Evolutionary conservation across 2,797 vertebrate species (phyloP).

Genomic region (Myotis planiceps): DNA sequence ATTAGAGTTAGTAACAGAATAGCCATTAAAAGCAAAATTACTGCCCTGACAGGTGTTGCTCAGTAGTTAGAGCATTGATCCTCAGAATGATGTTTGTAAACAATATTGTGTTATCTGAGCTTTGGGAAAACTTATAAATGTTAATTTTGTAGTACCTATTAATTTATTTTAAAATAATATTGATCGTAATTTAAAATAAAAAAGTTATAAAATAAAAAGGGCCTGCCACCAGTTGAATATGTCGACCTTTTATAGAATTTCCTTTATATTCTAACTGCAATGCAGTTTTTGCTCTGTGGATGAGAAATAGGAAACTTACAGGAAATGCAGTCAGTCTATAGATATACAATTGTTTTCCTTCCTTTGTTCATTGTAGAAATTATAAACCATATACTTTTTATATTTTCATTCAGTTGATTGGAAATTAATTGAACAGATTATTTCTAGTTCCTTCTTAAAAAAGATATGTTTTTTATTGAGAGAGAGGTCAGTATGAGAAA

Average conservation of each 20-base stretch:
- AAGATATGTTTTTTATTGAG: not conserved
- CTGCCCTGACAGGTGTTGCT: not conserved
- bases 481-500: not conserved
- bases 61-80: no score
- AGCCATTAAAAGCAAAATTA: not conserved
- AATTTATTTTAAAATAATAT: slow-evolving; percentile 44
- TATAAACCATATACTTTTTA: slow-evolving; percentile 39
- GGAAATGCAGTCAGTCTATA: slow-evolving; percentile 22
- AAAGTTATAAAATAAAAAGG: not conserved
- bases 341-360: not conserved
- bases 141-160: slow-evolving; percentile 12
- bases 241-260: not conserved
- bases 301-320: slow-evolving; percentile 34
- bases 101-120: slow-evolving; percentile 21
- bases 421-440: slow-evolving; percentile 3
- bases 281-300: not conserved
- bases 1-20: slow-evolving; percentile 23
- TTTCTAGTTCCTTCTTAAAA: not conserved
- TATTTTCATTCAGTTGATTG: slow-evolving; percentile 16
- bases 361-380: slow-evolving; percentile 19
- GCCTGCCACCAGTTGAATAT: not conserved
- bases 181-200: slow-evolving; percentile 44
- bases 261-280: not conserved
- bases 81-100: not conserved
- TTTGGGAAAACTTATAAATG: not conserved